Conservation (phyloP, 2,888 invertebrate species). For the Nomada lathburiana region DNA sequence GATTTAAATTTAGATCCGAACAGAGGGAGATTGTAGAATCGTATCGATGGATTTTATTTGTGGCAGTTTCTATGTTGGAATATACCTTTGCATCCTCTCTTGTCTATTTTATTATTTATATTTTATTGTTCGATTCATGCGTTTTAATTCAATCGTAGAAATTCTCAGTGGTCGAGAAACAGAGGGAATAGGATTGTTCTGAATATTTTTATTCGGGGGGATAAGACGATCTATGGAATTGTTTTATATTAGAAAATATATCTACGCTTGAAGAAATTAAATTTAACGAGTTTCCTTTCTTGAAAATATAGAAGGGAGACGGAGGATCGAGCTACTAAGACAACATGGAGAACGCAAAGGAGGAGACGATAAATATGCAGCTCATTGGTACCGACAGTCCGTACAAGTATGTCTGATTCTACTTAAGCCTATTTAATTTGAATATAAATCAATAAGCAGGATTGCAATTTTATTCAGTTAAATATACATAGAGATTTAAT, state of each 20-base stretch:
- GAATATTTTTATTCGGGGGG: no score
- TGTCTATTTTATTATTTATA: no score
- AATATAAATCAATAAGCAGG: no score
- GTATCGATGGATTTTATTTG: background rate
- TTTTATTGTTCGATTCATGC: no score
- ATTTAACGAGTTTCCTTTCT: background rate
- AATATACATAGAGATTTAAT: background rate
- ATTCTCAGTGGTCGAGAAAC: no score
- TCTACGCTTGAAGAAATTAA: background rate
- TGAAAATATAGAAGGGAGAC: slow-evolving; percentile 20
- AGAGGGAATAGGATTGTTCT: no score
- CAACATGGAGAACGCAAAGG: slow-evolving; percentile 77
- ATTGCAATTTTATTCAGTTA: background rate
- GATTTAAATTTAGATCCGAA: background rate
- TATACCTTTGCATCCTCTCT: background rate
- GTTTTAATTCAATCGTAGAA: background rate
- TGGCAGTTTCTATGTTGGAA: background rate
- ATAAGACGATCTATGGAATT: no score
- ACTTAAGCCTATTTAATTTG: slow-evolving; percentile 7
- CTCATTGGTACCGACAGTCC: slow-evolving; percentile 71
- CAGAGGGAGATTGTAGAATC: background rate
- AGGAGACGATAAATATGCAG: slow-evolving; percentile 77
- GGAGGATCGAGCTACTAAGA: slow-evolving; percentile 8
- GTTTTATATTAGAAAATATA: no score
- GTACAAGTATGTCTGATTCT: slow-evolving; percentile 73